phyloP scores from a whole-genome alignment of 2,113 vertebrate species.

The Leucopsar rothschildi region DNA sequence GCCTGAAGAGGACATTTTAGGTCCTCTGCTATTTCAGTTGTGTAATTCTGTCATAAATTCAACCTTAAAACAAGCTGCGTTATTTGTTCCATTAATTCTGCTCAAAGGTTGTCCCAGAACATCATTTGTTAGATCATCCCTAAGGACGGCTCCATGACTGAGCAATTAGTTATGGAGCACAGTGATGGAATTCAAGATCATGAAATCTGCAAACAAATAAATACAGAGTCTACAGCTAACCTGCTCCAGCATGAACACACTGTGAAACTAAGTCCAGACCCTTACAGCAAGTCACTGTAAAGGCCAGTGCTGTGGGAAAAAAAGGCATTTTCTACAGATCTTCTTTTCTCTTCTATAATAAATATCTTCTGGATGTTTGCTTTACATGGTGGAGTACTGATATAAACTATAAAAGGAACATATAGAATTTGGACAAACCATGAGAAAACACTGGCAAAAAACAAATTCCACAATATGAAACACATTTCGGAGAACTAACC shows the following conservation, averaged over 20 bases:
- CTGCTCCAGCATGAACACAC: background rate
- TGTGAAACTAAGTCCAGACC: background rate
- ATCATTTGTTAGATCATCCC: background rate
- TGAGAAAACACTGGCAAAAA: background rate
- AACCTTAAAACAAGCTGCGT: background rate
- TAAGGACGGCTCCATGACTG: background rate
- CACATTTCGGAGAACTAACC: background rate
- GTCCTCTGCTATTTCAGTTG: background rate
- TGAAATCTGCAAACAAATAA: constrained; percentile 21
- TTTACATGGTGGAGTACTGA: background rate
- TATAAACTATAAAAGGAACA: background rate
- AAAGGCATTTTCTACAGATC: background rate
- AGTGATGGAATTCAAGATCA: background rate
- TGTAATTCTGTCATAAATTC: background rate
- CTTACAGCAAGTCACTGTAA: background rate
- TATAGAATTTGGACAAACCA: background rate
- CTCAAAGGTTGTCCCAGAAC: background rate
- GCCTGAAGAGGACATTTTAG: background rate
- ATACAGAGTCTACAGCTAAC: background rate
- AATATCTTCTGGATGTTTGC: background rate
- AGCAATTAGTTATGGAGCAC: background rate
- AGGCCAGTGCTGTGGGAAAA: background rate
- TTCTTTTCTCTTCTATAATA: background rate
- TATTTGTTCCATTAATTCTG: constrained; percentile 1
- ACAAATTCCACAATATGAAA: background rate